Evolutionary conservation across 2,888 invertebrate species (phyloP), one percentile per base, ranked within the genome.

Genomic region (Drosophila hawaiiensis): DNA sequence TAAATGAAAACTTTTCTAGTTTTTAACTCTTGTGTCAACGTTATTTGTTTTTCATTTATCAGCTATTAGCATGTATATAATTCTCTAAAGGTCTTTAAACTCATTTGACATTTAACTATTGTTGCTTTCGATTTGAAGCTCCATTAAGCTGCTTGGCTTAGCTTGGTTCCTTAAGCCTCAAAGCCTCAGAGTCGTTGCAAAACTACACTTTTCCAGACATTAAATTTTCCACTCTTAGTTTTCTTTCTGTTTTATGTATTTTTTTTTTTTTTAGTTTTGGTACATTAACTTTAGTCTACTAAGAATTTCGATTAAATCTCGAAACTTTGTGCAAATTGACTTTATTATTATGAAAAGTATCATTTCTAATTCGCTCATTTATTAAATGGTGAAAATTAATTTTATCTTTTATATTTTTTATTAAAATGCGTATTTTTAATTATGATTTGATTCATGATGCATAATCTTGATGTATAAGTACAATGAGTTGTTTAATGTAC

Each of bases 401-500:
- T 47, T 10, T 14, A 25, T 0, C 16, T 47, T 25, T 47, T 25
- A 22, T 22, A 4, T 5, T 43, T 43, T 43, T 12, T 4, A 43
- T 43, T 43, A 12, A 33, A 35, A 54, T 54, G 4, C 7, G 3
- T 10, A 28, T 35, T 54, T 54, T 25, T 54, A 54, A 47, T 47
- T 54, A 35, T 54, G 14, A 56, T 56, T n/a, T 55, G 25, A 47
- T 47, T 9, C 22, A 47, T 47, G 25, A 47, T 47, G 2, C 47
- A 25, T 16, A 25, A 47, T 47, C 47, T 25, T 73, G 56, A 39
- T 29, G 16, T 41, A 19, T 35, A 25, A 6, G 19, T 35, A 37
- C 25, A 5, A 16, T 28, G 78, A n/a, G 7, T 47, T 47, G 14
- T 16, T 16, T 73, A 78, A 56, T 61, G 52, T 62, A 25, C 76